Conservation (phyloP, 2,888 invertebrate genomes). For the Philonicus albiceps region DNA sequence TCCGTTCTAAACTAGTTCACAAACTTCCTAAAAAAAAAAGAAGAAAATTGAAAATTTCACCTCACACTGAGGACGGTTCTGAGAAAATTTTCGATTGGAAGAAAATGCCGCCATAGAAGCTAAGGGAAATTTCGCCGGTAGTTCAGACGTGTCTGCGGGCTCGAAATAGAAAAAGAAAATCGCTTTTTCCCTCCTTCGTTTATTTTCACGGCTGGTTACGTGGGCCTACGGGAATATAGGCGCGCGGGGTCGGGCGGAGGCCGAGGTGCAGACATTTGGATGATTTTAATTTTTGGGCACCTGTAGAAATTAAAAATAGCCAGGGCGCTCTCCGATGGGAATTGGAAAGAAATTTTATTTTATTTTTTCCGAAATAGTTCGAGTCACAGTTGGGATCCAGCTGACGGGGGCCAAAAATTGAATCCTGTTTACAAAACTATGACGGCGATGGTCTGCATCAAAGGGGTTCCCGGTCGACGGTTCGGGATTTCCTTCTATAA, state of each 20-base stretch:
- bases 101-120: not conserved
- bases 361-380: not conserved
- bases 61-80: not conserved
- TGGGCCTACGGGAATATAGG: not conserved
- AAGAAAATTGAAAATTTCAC: not conserved
- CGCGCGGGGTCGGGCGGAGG: not conserved
- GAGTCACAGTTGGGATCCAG: not conserved
- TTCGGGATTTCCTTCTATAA: not conserved
- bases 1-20: not conserved
- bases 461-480: not conserved
- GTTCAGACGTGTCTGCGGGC: conserved; percentile 4
- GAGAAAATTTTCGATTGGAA: not conserved
- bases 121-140: not conserved
- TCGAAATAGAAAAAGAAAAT: conserved; percentile 8
- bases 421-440: conserved; percentile 21
- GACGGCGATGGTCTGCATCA: not conserved
- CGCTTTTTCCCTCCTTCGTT: not conserved
- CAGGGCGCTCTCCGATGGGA: not conserved
- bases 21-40: conserved; percentile 17
- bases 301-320: conserved; percentile 39
- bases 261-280: conserved; percentile 12
- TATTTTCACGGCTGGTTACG: not conserved
- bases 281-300: conserved; percentile 31
- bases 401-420: not conserved
- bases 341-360: not conserved